Percentiles rank a stretch among this genome's conserved stretches.
These are phyloP conservation scores for Patella depressa DNA, from an alignment of 2,888 invertebrate genomes.

Conservation along the genomic window DNA sequence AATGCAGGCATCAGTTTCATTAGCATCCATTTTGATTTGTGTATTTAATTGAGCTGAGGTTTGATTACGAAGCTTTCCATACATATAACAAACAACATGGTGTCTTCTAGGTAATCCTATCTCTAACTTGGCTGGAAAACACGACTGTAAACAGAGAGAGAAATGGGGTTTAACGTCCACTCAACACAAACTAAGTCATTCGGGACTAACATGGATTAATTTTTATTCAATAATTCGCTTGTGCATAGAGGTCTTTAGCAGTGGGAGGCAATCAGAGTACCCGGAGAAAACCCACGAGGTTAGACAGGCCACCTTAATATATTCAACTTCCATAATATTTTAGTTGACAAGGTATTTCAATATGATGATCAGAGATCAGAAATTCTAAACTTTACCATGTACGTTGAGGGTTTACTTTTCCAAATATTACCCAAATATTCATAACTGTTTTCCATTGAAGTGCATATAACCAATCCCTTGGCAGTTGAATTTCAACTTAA, in stretches of 20 bases:
- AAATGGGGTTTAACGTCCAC: no score
- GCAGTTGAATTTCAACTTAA: no score
- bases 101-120: conserved; percentile 70
- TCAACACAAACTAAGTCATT: no score
- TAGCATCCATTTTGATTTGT: conserved; percentile 62
- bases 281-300: no score
- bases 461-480: no score
- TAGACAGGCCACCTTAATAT: no score
- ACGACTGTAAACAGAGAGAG: conserved; percentile 67
- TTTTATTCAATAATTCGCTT: not conserved
- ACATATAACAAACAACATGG: conserved; percentile 71
- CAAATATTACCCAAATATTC: no score
- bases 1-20: conserved; percentile 68
- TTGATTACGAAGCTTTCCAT: conserved; percentile 55
- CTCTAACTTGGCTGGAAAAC: conserved; percentile 69
- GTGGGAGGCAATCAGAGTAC: no score
- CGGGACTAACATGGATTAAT: not conserved
- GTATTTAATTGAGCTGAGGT: conserved; percentile 47
- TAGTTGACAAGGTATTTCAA: not conserved
- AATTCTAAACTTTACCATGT: no score
- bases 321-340: not conserved
- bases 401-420: no score
- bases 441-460: no score
- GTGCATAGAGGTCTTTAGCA: no score
- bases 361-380: not conserved